These are phyloP conservation scores for Lepilemur septentrionalis DNA, from an alignment of 2,797 vertebrate species.

Conservation along the genomic window DNA sequence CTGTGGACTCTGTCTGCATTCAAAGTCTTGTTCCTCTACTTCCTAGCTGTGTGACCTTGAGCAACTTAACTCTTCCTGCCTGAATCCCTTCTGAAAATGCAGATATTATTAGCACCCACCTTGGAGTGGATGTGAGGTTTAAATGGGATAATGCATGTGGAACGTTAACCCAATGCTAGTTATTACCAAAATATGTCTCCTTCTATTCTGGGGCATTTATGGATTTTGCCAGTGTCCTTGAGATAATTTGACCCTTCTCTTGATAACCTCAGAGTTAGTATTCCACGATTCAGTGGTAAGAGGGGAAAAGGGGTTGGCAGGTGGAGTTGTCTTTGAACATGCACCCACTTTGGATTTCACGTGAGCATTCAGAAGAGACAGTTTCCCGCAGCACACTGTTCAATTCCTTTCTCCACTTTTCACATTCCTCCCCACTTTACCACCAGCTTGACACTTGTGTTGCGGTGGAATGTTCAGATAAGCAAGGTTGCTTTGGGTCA, in stretches of 20 bases:
- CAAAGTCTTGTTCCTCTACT: neutral
- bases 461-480: neutral
- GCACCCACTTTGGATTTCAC: neutral
- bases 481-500: neutral
- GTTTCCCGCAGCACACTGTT: neutral
- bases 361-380: neutral
- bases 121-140: neutral
- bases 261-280: neutral
- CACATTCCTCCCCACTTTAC: neutral
- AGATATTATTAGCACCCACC: neutral
- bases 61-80: neutral
- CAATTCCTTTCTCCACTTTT: neutral
- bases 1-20: neutral
- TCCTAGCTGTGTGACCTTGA: neutral
- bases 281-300: neutral
- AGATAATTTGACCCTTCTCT: neutral
- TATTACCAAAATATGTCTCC: neutral
- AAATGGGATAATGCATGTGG: neutral
- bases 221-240: neutral
- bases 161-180: neutral
- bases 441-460: neutral
- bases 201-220: neutral
- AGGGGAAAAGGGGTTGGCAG: neutral
- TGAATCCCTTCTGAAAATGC: neutral
- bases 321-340: neutral